These are phyloP conservation scores for Apteryx owenii DNA, from an alignment of 2,113 vertebrate genomes.

Conservation along the genomic window DNA sequence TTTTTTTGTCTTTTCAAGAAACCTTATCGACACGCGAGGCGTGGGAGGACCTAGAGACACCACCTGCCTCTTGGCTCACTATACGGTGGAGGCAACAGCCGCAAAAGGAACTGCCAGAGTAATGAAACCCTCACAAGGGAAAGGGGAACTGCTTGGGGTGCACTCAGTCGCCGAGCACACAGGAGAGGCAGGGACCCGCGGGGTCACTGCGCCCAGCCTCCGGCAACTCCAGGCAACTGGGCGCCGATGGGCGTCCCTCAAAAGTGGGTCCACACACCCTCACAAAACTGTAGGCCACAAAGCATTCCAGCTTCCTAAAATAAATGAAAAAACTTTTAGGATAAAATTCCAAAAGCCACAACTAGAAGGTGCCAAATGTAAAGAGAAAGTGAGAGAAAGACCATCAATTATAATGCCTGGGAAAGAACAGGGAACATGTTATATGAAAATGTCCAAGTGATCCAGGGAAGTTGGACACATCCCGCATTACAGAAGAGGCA, in stretches of 20 bases:
- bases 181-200: neutral
- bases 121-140: neutral
- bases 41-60: neutral
- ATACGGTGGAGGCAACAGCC: neutral
- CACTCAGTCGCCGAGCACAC: neutral
- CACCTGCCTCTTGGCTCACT: neutral
- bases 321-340: neutral
- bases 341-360: neutral
- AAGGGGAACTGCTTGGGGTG: neutral
- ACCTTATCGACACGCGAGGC: neutral
- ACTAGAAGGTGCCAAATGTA: neutral
- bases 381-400: neutral
- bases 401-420: no score
- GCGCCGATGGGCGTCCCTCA: rapidly evolving
- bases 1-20: neutral
- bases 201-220: neutral
- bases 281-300: neutral
- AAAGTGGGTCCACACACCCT: neutral
- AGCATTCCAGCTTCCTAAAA: neutral
- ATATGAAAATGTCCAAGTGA: neutral
- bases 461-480: neutral
- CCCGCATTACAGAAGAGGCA: neutral
- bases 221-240: neutral
- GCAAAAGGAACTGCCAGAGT: neutral
- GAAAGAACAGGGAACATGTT: neutral